Evolutionary conservation across 2,797 vertebrate species (phyloP).

Genomic region (Ptychadena robeensis): DNA sequence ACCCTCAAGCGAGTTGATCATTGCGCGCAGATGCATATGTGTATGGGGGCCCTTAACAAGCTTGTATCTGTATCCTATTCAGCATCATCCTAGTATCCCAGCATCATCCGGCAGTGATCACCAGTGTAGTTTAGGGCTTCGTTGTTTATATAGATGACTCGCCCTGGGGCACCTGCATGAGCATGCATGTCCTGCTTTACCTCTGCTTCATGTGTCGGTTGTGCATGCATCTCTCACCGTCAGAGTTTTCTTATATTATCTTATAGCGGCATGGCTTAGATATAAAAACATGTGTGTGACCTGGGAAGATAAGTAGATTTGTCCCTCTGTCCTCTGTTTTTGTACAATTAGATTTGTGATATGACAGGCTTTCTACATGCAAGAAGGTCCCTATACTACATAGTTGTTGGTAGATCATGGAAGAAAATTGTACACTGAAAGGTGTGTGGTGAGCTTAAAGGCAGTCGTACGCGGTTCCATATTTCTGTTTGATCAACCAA

Average conservation of each 20-base stretch:
- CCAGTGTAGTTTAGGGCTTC: not conserved
- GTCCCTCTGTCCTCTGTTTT: not conserved
- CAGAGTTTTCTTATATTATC: not conserved
- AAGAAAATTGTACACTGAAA: no score
- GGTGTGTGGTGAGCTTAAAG: no score
- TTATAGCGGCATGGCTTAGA: not conserved
- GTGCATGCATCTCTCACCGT: not conserved
- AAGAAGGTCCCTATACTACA: no score
- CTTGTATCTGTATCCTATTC: not conserved
- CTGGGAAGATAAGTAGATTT: not conserved
- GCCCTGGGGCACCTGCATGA: not conserved
- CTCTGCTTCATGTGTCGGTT: not conserved
- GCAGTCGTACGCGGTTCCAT: no score
- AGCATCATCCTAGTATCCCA: not conserved
- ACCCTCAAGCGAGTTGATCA: no score
- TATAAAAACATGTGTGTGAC: no score
- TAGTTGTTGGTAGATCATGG: no score
- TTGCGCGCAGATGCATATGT: no score
- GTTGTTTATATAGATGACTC: not conserved
- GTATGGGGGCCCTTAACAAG: no score
- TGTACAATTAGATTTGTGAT: no score
- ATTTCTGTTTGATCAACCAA: no score
- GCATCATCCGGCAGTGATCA: not conserved
- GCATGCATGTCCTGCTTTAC: slow-evolving; percentile 24
- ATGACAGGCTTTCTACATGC: no score